Percentiles rank a stretch among this genome's conserved stretches.
Conservation (phyloP, 2,113 vertebrate species). For the Indri indri region DNA sequence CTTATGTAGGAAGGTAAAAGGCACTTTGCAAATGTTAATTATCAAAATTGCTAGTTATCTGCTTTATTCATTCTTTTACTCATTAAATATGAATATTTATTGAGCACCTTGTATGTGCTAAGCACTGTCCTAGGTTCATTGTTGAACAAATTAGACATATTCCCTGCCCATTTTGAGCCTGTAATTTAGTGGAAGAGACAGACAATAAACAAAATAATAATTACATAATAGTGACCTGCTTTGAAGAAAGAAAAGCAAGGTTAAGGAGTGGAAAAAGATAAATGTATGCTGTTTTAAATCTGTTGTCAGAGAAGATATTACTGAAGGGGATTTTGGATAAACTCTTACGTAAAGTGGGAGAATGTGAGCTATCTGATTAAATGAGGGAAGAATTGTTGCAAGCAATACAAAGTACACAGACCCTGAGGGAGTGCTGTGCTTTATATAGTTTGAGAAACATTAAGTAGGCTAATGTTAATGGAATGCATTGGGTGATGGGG, state of each 20-base stretch:
- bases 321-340: neutral
- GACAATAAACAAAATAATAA: neutral
- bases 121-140: neutral
- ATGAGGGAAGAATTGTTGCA: neutral
- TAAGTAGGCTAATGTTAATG: neutral
- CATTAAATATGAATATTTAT: constrained; percentile 55
- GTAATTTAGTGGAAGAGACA: neutral
- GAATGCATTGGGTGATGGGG: neutral
- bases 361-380: neutral
- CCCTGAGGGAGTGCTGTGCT: neutral
- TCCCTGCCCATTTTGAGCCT: constrained; percentile 6
- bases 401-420: neutral
- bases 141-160: neutral
- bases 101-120: neutral
- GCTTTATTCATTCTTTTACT: constrained; percentile 9
- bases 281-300: neutral
- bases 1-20: constrained; percentile 6
- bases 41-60: constrained; percentile 18
- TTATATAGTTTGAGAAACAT: neutral
- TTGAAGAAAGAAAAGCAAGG: constrained; percentile 10
- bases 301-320: constrained; percentile 10
- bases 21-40: constrained; percentile 1
- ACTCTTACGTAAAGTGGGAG: neutral
- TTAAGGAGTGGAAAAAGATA: neutral
- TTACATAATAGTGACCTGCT: neutral